Conservation (phyloP, 2,797 vertebrate species). For the Sebastes alutus region DNA sequence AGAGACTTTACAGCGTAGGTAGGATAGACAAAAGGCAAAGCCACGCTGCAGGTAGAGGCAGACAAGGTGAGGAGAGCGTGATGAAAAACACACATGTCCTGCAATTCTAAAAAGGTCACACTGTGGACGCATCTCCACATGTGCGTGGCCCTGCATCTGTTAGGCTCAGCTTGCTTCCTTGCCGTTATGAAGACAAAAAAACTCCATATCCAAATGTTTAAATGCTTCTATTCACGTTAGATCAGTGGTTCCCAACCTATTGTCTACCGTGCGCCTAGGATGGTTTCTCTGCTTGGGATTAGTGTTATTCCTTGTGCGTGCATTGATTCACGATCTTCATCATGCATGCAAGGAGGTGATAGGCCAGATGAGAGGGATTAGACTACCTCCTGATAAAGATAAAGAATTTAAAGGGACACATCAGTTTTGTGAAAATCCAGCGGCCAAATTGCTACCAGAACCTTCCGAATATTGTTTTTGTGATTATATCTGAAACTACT, state of each 20-base stretch:
- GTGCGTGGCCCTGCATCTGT: conserved; percentile 53
- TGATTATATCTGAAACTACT: neutral
- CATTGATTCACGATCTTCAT: conserved; percentile 15
- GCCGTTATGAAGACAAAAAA: neutral
- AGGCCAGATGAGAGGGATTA: neutral
- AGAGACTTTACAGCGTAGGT: neutral
- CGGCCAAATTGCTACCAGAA: neutral
- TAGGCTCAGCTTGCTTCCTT: conserved; percentile 24
- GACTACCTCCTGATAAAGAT: neutral
- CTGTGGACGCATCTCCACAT: conserved; percentile 38
- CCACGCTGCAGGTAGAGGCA: conserved; percentile 20
- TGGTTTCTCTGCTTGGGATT: conserved; percentile 19
- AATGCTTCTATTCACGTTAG: conserved; percentile 49
- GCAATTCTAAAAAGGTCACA: conserved; percentile 57
- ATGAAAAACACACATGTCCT: conserved; percentile 47
- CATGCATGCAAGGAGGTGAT: conserved; percentile 20
- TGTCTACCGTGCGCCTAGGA: neutral
- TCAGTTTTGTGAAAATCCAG: neutral
- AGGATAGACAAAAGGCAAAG: conserved; percentile 30
- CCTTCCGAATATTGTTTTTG: neutral
- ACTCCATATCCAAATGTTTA: conserved; percentile 37
- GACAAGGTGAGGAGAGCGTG: neutral
- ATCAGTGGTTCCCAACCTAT: neutral
- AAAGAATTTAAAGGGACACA: neutral
- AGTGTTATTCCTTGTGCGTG: conserved; percentile 17